A percentile compares a stretch with the other conserved stretches of the same genome.
These are phyloP conservation scores for Elymnias hypermnestra DNA, from an alignment of 1,140 invertebrate genomes.

Conservation along the genomic window DNA sequence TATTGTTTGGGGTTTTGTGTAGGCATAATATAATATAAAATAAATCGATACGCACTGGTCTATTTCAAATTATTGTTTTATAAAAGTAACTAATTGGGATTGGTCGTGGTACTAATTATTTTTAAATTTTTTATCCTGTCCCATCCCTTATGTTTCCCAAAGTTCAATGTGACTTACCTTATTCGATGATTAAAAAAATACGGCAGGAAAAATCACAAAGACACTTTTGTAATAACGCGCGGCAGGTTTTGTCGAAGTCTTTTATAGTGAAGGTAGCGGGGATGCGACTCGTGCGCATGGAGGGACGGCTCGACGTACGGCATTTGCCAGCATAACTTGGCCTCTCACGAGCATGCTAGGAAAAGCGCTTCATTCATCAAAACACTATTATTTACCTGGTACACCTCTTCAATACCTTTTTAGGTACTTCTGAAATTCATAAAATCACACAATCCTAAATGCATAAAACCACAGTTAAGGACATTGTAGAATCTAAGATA, in stretches of 20 bases:
- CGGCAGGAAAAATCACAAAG: constrained; percentile 68
- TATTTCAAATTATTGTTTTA: no score
- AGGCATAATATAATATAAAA: no score
- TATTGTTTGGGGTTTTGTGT: no score
- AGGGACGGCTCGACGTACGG: constrained; percentile 27
- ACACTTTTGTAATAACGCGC: constrained; percentile 72
- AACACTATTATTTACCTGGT: background rate
- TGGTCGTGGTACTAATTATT: no score
- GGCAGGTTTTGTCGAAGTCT: constrained; percentile 58
- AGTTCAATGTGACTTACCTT: constrained; percentile 59
- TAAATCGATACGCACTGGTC: no score
- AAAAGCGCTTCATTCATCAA: constrained; percentile 7
- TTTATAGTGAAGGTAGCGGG: constrained; percentile 67
- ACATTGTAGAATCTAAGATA: no score
- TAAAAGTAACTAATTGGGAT: no score
- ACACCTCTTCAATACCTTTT: constrained; percentile 1
- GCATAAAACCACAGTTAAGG: no score
- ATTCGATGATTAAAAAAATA: constrained; percentile 41
- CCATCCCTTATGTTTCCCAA: constrained; percentile 34
- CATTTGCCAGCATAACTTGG: constrained; percentile 7
- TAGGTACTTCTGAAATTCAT: background rate
- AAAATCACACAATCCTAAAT: no score
- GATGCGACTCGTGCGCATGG: constrained; percentile 47
- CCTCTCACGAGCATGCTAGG: constrained; percentile 4
- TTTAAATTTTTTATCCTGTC: constrained; percentile 31